Evolutionary conservation across 2,888 invertebrate genomes (phyloP).

Genomic region (Acrobasis consociella): DNA sequence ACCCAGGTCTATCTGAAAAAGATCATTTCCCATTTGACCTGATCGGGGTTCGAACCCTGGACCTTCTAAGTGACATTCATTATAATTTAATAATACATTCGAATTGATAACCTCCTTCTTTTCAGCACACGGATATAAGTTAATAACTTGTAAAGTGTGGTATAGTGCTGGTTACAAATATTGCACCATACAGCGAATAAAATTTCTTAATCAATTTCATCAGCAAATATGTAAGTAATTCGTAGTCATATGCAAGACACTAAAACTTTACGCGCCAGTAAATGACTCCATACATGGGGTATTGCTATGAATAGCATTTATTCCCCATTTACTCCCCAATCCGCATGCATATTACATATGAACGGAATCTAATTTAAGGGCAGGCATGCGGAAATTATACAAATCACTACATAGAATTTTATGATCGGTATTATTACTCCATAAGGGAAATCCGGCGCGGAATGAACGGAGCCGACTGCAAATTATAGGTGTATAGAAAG

Average conservation of each 20-base stretch:
- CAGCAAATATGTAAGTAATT: background rate
- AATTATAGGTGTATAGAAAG: background rate
- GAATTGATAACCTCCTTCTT: too few species aligned
- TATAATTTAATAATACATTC: too few species aligned
- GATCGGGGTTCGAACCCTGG: too few species aligned
- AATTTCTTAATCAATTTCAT: background rate
- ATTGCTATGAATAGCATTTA: background rate
- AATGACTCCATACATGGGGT: background rate
- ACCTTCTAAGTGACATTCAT: too few species aligned
- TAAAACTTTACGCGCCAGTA: background rate
- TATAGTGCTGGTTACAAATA: too few species aligned
- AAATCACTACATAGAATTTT: slow-evolving; percentile 60
- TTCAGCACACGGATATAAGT: too few species aligned
- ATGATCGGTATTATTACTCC: slow-evolving; percentile 49
- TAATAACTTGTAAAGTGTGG: too few species aligned
- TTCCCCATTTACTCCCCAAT: slow-evolving; percentile 1
- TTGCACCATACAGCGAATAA: too few species aligned
- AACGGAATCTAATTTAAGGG: slow-evolving; percentile 15
- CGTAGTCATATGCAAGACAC: background rate
- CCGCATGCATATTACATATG: slow-evolving; percentile 10
- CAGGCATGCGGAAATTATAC: slow-evolving; percentile 48
- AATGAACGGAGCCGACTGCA: background rate
- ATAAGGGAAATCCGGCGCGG: slow-evolving; percentile 45
- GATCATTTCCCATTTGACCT: too few species aligned
- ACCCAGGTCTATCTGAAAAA: too few species aligned